Percentiles rank a stretch among this genome's conserved stretches.
These are phyloP conservation scores for Epizoanthus fatuus DNA, from an alignment of 92 coral and sea anemone genomes.

Conservation along the genomic window DNA sequence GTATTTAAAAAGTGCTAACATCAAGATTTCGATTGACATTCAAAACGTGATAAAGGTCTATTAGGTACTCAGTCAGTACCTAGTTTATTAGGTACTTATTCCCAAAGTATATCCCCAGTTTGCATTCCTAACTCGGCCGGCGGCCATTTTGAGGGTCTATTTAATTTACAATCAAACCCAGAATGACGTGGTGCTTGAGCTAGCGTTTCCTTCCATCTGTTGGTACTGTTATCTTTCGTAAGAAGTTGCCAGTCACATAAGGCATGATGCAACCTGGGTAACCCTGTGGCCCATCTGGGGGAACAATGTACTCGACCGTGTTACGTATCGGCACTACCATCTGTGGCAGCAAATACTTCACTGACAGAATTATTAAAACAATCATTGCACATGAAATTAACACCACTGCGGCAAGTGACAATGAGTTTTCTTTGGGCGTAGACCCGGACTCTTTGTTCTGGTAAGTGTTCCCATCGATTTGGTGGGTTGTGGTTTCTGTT, in stretches of 20 bases:
- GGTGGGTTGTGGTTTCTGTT: background rate
- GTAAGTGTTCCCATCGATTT: background rate
- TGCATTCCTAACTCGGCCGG: too few species aligned
- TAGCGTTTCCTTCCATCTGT: conserved; percentile 18
- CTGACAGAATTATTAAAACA: conserved; percentile 59
- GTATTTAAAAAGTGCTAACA: too few species aligned
- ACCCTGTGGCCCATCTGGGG: conserved; percentile 75
- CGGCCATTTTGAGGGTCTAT: too few species aligned
- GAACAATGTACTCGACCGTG: conserved; percentile 90
- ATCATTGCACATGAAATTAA: conserved; percentile 75
- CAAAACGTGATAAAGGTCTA: too few species aligned
- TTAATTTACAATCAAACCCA: background rate
- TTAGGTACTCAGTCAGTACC: too few species aligned
- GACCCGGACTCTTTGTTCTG: background rate
- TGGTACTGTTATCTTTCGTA: conserved; percentile 6
- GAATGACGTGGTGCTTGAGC: conserved; percentile 50
- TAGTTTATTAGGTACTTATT: too few species aligned
- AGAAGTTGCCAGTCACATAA: conserved; percentile 58
- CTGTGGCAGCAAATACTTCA: conserved; percentile 79
- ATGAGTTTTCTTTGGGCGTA: background rate
- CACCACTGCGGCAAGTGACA: conserved; percentile 73
- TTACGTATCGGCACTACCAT: conserved; percentile 78
- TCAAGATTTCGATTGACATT: too few species aligned
- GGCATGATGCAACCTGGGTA: conserved; percentile 85
- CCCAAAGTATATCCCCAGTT: too few species aligned